phyloP scores from a whole-genome alignment of 2,797 vertebrate genomes.

The Aratinga solstitialis region DNA sequence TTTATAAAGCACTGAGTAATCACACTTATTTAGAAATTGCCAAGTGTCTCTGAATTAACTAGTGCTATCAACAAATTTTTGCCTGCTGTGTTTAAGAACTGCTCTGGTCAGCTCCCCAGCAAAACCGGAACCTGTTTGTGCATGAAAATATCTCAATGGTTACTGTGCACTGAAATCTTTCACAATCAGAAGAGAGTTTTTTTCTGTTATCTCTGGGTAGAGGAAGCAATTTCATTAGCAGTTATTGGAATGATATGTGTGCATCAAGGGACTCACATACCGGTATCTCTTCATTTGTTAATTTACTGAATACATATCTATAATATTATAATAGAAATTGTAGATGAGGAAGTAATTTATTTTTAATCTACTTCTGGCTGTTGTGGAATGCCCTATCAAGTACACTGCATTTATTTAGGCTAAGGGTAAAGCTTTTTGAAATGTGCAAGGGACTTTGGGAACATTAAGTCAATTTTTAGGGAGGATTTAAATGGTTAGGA shows the following conservation, averaged over 20 bases:
- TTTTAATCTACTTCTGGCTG: not conserved
- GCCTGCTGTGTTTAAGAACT: constrained; percentile 1
- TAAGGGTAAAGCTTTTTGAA: not conserved
- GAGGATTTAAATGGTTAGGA: not conserved
- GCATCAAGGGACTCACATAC: not conserved
- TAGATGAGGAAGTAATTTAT: not conserved
- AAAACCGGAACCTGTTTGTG: not conserved
- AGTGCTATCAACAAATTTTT: not conserved
- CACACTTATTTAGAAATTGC: constrained; percentile 34
- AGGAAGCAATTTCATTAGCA: not conserved
- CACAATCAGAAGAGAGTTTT: not conserved
- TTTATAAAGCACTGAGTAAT: constrained; percentile 39
- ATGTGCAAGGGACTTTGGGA: not conserved
- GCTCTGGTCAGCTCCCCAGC: not conserved
- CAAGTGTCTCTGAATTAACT: not conserved
- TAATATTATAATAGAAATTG: not conserved
- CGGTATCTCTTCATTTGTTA: not conserved
- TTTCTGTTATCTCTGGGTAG: not conserved
- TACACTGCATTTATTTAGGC: not conserved
- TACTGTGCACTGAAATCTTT: not conserved
- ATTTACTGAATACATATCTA: not conserved
- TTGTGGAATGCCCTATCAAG: not conserved
- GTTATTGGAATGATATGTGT: not conserved
- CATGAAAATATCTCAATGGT: not conserved
- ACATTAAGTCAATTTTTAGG: accelerated